Evolutionary conservation across 2,797 vertebrate genomes (phyloP), one percentile per base, ranked within the genome.

Genomic region (Otolemur crassicaudatus): DNA sequence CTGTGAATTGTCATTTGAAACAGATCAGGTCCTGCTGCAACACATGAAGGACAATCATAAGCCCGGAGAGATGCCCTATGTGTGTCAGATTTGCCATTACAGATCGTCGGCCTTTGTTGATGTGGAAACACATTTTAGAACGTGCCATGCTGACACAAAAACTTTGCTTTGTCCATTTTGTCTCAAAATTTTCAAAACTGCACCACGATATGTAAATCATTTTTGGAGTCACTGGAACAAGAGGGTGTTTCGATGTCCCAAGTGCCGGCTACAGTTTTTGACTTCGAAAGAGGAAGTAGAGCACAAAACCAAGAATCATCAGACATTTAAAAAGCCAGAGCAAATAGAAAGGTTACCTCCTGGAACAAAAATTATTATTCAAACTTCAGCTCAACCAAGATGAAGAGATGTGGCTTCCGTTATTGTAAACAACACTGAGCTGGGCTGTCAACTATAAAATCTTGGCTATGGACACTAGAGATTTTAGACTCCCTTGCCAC

Each of bases 21-120:
- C 97, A 25, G 96, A 98, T 12, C 97, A 97, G 25, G 49, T 56
- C 91, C 97, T 98, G 25, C 22, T 98, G n/a, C 23, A 98, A 53
- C 97, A 98, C 80, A 98, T 98, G 97, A 97, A 96, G 61, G 97
- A 97, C 80, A 97, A 90, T n/a, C 97, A 98, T 25, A 98, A 98
- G 65, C 97, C 97, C 4, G 93, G 96, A 0, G 97, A 98, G 22
- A 97, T 98, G 97, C 97, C 97, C 43, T 97, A 97, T 0, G 90
- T 97, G 25, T 98, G 97, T 93, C 97, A 97, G n/a, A 80, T 96
- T 60, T 98, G 97, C 82, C 94, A 31, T 53, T 98, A 93, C 6
- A 96, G 97, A 12, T 98, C 96, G 0, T 98, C 97, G 0, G 61
- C 29, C 87, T 98, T 97, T 43, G 67, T 61, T 1, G 96, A 97